These are phyloP conservation scores for Drosophila quadrilineata DNA, from an alignment of 1,140 invertebrate genomes.

Conservation along the genomic window DNA sequence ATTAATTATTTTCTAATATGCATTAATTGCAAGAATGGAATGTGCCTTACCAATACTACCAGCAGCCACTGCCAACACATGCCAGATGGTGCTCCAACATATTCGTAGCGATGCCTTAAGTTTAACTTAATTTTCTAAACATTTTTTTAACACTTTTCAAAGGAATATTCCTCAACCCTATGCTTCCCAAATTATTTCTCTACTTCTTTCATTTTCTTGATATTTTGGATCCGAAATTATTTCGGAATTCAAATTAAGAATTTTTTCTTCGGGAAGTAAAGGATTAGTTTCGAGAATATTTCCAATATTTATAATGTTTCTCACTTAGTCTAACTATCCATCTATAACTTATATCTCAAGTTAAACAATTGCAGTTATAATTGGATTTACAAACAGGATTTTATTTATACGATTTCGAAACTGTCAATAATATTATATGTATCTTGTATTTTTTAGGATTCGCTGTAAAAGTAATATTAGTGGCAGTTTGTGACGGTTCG, in stretches of 20 bases:
- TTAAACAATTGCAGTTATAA: background rate
- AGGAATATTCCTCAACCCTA: too few relatives aligned
- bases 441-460: conserved; percentile 2
- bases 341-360: background rate
- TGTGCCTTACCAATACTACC: background rate
- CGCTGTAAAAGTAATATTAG: background rate
- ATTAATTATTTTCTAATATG: conserved; percentile 4
- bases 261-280: too few relatives aligned
- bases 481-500: background rate
- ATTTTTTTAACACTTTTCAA: too few relatives aligned
- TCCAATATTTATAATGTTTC: too few relatives aligned
- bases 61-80: background rate
- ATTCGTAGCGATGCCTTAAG: too few relatives aligned
- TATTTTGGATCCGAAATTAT: too few relatives aligned
- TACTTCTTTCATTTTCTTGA: too few relatives aligned
- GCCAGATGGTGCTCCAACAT: background rate
- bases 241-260: too few relatives aligned
- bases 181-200: too few relatives aligned
- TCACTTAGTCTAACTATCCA: background rate
- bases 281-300: too few relatives aligned
- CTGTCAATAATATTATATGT: conserved; percentile 2
- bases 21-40: background rate
- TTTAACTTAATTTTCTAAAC: too few relatives aligned
- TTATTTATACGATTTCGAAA: conserved; percentile 20
- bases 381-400: conserved; percentile 39